Evolutionary conservation across 2,888 invertebrate species (phyloP).

Genomic region (Orthonevra nobilis): DNA sequence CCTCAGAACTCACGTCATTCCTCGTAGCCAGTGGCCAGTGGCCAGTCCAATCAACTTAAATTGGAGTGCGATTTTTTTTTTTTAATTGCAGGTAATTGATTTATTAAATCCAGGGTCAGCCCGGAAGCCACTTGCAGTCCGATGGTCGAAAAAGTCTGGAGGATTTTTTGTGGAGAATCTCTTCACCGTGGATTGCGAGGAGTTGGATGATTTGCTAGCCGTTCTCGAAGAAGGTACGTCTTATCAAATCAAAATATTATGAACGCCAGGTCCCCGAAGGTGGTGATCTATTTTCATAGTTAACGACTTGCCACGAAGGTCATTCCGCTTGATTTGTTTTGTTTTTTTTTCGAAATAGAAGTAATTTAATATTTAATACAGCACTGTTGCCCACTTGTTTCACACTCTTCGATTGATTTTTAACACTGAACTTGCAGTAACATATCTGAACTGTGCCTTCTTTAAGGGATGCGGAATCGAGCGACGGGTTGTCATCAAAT

Average conservation of each 20-base stretch:
- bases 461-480: constrained; percentile 91
- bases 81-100: constrained; percentile 89
- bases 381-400: too few relatives aligned
- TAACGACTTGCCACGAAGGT: too few relatives aligned
- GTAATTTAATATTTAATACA: too few relatives aligned
- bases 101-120: constrained; percentile 92
- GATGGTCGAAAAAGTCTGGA: constrained; percentile 96
- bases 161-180: constrained; percentile 97
- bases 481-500: constrained; percentile 94
- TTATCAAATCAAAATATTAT: too few relatives aligned
- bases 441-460: too few relatives aligned
- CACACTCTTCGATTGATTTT: too few relatives aligned
- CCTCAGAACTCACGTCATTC: too few relatives aligned
- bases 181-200: constrained; percentile 97
- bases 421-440: too few relatives aligned
- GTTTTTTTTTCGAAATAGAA: too few relatives aligned
- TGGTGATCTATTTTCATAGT: constrained; percentile 1
- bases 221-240: constrained; percentile 95
- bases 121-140: constrained; percentile 89
- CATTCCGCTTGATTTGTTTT: too few relatives aligned
- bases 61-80: constrained; percentile 23
- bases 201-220: constrained; percentile 94
- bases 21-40: neutral
- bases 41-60: constrained; percentile 7
- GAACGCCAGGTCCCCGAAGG: too few relatives aligned